Percentiles rank a stretch among this genome's conserved stretches.
phyloP scores from a whole-genome alignment of 2,888 invertebrate genomes.

The Diarsia mendica region DNA sequence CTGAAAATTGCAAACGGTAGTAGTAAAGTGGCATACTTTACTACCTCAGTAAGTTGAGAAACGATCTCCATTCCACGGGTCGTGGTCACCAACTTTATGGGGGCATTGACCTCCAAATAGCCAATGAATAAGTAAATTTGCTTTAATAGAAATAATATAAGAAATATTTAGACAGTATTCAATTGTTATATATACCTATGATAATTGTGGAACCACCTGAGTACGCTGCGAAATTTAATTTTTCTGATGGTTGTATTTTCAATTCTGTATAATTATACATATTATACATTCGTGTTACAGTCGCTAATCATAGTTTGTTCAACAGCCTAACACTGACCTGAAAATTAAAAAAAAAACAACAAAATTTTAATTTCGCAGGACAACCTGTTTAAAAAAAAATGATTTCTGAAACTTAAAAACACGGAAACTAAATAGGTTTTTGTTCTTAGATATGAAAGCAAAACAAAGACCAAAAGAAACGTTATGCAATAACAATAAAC shows the following conservation, averaged over 20 bases:
- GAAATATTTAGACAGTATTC: neutral
- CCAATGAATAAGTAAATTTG: neutral
- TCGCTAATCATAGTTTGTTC: no score
- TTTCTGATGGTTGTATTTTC: no score
- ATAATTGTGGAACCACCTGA: no score
- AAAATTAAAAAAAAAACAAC: no score
- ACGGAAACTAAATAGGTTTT: neutral
- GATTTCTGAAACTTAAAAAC: neutral
- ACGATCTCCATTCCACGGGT: slow-evolving; percentile 15
- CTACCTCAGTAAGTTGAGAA: slow-evolving; percentile 8
- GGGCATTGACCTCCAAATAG: slow-evolving; percentile 15
- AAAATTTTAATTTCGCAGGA: no score
- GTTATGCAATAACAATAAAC: slow-evolving; percentile 10
- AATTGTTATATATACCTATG: neutral
- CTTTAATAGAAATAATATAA: neutral
- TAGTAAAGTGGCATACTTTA: slow-evolving; percentile 18
- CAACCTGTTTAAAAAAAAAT: no score
- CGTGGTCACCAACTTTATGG: slow-evolving; percentile 33
- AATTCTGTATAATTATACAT: no score
- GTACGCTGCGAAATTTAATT: no score
- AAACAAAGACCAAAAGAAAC: neutral
- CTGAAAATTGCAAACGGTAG: slow-evolving; percentile 16
- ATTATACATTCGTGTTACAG: no score
- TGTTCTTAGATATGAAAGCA: neutral
- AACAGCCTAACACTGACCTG: no score